These are phyloP conservation scores for Tridacna crocea DNA, from an alignment of 2,888 invertebrate genomes.

Conservation along the genomic window DNA sequence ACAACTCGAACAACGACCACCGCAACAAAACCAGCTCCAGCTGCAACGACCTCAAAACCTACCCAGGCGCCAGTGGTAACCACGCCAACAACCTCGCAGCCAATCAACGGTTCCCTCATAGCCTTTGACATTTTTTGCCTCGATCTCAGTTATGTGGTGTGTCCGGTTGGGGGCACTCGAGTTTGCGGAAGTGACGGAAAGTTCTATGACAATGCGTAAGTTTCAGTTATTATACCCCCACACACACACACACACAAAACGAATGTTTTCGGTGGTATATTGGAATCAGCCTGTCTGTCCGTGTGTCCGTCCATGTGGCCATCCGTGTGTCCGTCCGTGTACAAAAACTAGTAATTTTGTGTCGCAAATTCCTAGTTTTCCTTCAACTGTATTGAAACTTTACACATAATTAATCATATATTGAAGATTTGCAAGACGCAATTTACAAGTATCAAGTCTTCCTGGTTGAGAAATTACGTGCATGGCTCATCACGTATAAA, in stretches of 20 bases:
- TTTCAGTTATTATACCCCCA: no score
- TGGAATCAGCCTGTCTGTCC: no score
- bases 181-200: constrained; percentile 57
- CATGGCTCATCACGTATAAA: no score
- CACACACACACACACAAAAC: no score
- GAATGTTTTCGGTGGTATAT: no score
- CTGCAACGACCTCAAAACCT: neutral
- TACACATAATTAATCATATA: neutral
- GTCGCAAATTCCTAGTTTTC: no score
- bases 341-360: no score
- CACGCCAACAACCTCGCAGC: neutral
- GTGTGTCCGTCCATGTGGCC: no score
- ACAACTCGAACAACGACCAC: constrained; percentile 21
- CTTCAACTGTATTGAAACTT: no score
- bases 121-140: constrained; percentile 57
- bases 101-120: constrained; percentile 35
- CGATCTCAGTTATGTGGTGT: constrained; percentile 43
- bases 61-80: constrained; percentile 5
- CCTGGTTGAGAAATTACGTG: no score
- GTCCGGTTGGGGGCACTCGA: constrained; percentile 33
- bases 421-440: neutral
- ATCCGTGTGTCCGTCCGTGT: no score
- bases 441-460: no score
- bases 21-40: neutral
- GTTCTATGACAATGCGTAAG: constrained; percentile 56